Base-by-base conservation (phyloP, 1,140 invertebrate species). In the Brachystomella parvula region DNA sequence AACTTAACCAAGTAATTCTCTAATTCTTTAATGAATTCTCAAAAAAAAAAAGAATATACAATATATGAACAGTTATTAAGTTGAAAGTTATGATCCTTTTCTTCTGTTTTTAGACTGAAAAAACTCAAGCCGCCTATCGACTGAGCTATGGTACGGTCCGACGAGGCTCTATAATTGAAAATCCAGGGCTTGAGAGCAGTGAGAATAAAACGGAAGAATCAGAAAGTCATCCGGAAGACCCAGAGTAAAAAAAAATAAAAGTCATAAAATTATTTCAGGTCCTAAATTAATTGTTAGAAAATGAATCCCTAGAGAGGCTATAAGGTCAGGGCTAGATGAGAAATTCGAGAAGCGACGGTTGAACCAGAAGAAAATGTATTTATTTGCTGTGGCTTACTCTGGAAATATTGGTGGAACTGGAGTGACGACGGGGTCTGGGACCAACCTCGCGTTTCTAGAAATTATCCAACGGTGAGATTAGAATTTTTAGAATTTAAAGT, bases 381-480 rank as follows among this genome's bases (percentile, higher is more conserved):
- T 88, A 71, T 75, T 94, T 63, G 83, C 84, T 12, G 87, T 90
- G 31, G 89, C 89, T 2, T 94, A 92, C 74, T 85, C 90, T 0
- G 85, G 91, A 3, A 84, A 82, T 67, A 76, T 91, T 39, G 92
- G 92, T 2, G 92, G 92, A 2, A 89, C 87, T 47, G 88, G 88
- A 0, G 92, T 90, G 0, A 78, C 95, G 0, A 92, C 92, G 1
- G 92, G 92, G 2, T 92, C 91, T 0, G 88, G 87, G 2, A 91
- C 92, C 28, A 95, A 96, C 78, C 81, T 94, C 3, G 44, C 29
- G 35, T 61, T 60, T 64, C 64, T 64, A 56, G 66, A 61, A 3
- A 3, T 26, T 21, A 57, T 67, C 15, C 9, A 31, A 53, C 9
- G 6, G 49, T 53, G 6, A 53, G 49, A 15, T 53, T 19, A 6